Evolutionary conservation across 2,888 invertebrate genomes (phyloP), one percentile per base, ranked within the genome.

Genomic region (Clusia tigrina): DNA sequence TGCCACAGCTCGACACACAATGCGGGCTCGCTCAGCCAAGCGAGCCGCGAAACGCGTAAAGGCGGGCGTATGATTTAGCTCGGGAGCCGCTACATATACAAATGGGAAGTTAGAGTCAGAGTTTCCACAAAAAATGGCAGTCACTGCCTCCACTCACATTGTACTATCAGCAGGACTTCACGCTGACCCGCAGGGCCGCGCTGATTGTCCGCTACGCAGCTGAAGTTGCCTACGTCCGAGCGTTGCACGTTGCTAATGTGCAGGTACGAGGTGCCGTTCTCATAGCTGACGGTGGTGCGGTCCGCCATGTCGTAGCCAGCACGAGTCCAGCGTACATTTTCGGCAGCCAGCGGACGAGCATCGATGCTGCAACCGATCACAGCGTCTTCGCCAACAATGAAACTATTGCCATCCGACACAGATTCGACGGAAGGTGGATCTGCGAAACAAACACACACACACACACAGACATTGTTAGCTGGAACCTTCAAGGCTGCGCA

Each of bases 121-220:
- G 23, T 22, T 52, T 15, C 2, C 15, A 2, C 15, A 51, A 18
- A 51, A 2, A 51, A 18, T 10, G 20, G 18, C 15, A 5, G 17
- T 2, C 2, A 12, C 5, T 6, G 32, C 1, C 25, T 1, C 5
- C 38, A 79, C 81, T 71, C 72, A 81, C 81, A 81, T 68, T 81
- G 81, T 18, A 81, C 82, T 3, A 81, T 74, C 10, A 81, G 70
- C 18, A 82, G 61, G 12, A 81, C 79, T 67, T 81, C 73, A 42
- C 76, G 74, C 23, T 74, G 69, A 0, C 74, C 77, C 2, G 73
- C 57, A 0, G 77, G 62, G 2, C 81, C 81, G 12, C 81, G 72
- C 24, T 81, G 81, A 65, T 81, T 81, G 64, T 81, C 81, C 52
- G 75, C 81, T 1, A 69, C 74, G 64, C 81, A 81, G 10, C 81